Conservation (phyloP, 2,113 vertebrate species). For the Turnix velox region DNA sequence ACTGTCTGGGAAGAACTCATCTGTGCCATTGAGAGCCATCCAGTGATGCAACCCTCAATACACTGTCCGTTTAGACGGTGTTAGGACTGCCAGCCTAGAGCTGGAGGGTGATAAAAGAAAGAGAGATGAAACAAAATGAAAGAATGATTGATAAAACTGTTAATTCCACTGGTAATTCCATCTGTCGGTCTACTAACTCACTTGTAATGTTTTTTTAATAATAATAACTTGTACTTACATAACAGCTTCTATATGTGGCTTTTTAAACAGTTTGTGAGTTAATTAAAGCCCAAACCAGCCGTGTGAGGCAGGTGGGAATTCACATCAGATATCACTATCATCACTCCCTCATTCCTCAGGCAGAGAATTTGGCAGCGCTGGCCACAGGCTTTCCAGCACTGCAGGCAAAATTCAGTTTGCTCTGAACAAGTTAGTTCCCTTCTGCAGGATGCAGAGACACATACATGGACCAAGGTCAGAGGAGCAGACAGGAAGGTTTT, state of each 20-base stretch:
- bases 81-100: background rate
- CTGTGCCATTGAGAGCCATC: background rate
- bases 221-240: background rate
- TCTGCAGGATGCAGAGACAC: rapidly evolving
- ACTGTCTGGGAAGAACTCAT: background rate
- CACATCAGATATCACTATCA: background rate
- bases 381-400: background rate
- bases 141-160: background rate
- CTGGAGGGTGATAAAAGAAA: background rate
- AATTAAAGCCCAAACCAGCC: background rate
- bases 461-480: background rate
- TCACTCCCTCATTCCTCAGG: background rate
- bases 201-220: background rate
- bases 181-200: background rate
- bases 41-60: background rate
- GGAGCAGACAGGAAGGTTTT: background rate
- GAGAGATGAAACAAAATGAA: background rate
- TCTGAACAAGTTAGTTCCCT: background rate
- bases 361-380: background rate
- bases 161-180: background rate
- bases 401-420: background rate
- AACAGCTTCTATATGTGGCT: background rate
- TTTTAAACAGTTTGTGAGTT: background rate
- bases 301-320: constrained; percentile 8
- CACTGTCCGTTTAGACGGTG: rapidly evolving